Base-by-base conservation (phyloP, 37 sponge, comb jelly and placozoan genomes). In the Tethya wilhelma region DNA sequence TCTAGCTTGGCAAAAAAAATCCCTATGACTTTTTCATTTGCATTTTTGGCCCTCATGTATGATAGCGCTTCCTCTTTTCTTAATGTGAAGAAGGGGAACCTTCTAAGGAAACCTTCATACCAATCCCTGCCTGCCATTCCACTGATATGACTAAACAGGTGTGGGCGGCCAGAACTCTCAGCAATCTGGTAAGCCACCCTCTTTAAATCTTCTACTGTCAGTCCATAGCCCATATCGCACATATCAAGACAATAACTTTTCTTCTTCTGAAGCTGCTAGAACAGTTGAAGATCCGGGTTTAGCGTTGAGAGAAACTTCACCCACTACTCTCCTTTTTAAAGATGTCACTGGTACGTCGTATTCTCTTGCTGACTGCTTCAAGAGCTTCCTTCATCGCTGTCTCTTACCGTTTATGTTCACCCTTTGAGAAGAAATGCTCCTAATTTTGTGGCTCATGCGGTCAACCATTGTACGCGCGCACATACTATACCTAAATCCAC, bases 171-270 rank as follows among this genome's bases (percentile, higher is more conserved):
- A 40, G 71, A 69, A 30, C 23, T 69, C 9, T 33, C 40, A 8
- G 42, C 71, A 36, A 69, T 69, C 31, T 20, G n/a, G 31, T 41
- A 69, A 6, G 42, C 71, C 11, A 38, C 42, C 8, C 25, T 69
- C 44, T n/a, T 37, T 11, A 69, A 8, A 40, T 69, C 71, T n/a
- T 69, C 71, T 69, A 69, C 44, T 19, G 71, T 69, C 41, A 69
- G 23, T 11, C 71, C 71, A 69, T 69, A 69, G 7, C 44, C 42
- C 71, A 69, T 69, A 40, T 69, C 71, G 25, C 38, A 37, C 71
- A 69, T 69, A n/a, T 17, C 40, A 25, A 69, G 23, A 19, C 41
- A 41, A 37, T 69, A 69, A n/a, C n/a, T n/a, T n/a, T n/a, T n/a
- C 71, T 69, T 12, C 8, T 19, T 33, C 71, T 33, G 11, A 11